Percentiles rank a stretch among this genome's conserved stretches.
Evolutionary conservation across 2,888 invertebrate genomes (phyloP).

Genomic region (Calliopum simillimum): DNA sequence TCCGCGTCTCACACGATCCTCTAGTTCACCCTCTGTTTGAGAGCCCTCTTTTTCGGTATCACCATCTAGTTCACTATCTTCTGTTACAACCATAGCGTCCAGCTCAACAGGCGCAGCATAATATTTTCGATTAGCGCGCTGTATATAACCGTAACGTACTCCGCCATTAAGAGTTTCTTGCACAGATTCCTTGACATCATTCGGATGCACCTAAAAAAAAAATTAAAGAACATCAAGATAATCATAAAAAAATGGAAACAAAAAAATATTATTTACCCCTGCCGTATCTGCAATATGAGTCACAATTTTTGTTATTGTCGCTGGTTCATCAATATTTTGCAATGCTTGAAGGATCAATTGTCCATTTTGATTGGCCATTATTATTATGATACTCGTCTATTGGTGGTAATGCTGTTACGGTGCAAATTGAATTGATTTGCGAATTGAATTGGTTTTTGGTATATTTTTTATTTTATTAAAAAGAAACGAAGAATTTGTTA

Average conservation of each 20-base stretch:
- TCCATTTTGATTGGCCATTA: constrained; percentile 45
- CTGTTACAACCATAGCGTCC: constrained; percentile 21
- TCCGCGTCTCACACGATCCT: constrained; percentile 37
- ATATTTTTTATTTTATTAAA: constrained; percentile 7
- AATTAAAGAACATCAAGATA: too few species aligned
- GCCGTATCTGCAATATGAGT: constrained; percentile 41
- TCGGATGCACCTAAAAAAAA: constrained; percentile 35
- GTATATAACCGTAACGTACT: constrained; percentile 44
- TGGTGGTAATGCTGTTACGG: too few species aligned
- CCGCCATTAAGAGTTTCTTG: constrained; percentile 43
- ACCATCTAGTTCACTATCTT: constrained; percentile 18
- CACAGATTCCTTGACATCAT: constrained; percentile 41
- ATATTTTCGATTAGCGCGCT: constrained; percentile 41
- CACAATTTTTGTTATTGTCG: constrained; percentile 38
- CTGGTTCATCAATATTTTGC: constrained; percentile 40
- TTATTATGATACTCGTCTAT: neutral
- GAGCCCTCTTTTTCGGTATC: constrained; percentile 14
- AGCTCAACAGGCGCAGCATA: constrained; percentile 42
- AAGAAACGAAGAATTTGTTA: constrained; percentile 32
- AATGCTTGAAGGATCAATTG: constrained; percentile 41
- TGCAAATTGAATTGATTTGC: constrained; percentile 4
- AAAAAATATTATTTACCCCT: constrained; percentile 37
- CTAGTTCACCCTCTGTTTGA: constrained; percentile 25
- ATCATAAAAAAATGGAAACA: constrained; percentile 6
- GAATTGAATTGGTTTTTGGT: neutral